Conservation (phyloP, 2,797 vertebrate genomes). For the Myiotriccus ornatus region DNA sequence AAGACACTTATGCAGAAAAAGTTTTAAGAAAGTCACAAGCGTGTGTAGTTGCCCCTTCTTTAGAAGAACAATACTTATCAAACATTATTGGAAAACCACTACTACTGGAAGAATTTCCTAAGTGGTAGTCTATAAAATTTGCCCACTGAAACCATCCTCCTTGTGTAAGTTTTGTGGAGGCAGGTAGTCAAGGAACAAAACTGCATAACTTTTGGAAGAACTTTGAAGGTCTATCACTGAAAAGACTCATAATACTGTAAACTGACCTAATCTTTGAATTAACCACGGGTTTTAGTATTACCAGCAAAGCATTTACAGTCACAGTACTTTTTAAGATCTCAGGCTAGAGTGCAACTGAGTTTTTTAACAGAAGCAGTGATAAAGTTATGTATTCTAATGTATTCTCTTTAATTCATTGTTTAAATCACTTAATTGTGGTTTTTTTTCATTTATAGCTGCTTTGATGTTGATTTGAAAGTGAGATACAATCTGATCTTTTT, state of each 20-base stretch:
- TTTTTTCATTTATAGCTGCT: neutral
- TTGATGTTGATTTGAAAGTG: neutral
- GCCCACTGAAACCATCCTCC: neutral
- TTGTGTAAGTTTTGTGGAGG: neutral
- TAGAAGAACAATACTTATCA: neutral
- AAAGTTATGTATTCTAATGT: neutral
- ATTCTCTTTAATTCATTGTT: neutral
- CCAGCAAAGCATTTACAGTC: neutral
- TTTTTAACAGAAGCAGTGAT: neutral
- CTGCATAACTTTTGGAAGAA: neutral
- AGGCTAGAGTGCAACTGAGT: neutral
- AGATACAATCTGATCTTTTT: neutral
- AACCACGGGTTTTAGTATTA: neutral
- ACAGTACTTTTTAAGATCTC: neutral
- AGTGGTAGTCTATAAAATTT: neutral
- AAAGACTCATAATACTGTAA: neutral
- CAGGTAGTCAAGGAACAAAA: neutral
- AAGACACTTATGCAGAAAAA: neutral
- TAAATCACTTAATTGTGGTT: neutral
- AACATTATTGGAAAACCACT: neutral
- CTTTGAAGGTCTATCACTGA: neutral
- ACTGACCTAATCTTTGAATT: neutral
- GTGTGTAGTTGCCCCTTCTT: neutral
- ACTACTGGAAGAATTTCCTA: neutral
- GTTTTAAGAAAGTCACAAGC: neutral